Percentiles rank a stretch among this genome's conserved stretches.
Conservation (phyloP, 2,888 invertebrate genomes). For the Lasioglossum marginatum region DNA sequence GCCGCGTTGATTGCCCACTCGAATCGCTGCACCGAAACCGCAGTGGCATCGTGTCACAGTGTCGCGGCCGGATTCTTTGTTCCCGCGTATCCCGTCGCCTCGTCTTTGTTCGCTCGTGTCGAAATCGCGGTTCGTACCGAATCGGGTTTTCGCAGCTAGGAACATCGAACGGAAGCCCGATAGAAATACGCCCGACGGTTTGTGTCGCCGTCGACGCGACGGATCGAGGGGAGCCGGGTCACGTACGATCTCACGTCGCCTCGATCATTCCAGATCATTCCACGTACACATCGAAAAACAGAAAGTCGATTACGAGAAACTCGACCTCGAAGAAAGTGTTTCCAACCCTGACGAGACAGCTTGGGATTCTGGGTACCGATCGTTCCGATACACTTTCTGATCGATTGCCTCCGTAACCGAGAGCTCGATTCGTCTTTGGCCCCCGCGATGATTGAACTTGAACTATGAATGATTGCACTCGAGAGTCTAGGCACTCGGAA, state of each 20-base stretch:
- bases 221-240: constrained; percentile 21
- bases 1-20: constrained; percentile 46
- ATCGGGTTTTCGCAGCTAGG: background rate
- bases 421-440: background rate
- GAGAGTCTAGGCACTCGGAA: too few species aligned
- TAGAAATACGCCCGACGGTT: background rate
- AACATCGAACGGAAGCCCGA: background rate
- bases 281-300: constrained; percentile 50
- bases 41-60: constrained; percentile 4
- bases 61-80: constrained; percentile 22
- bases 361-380: background rate
- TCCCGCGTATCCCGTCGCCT: background rate
- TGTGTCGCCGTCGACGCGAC: background rate
- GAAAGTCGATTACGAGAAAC: background rate
- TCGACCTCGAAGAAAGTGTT: constrained; percentile 8
- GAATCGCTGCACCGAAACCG: constrained; percentile 39
- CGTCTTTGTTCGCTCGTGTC: background rate
- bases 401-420: background rate
- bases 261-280: constrained; percentile 56
- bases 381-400: background rate
- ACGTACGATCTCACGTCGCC: constrained; percentile 31
- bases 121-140: background rate
- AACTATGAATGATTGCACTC: too few species aligned
- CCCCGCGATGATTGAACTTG: background rate
- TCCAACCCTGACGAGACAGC: background rate